Percentiles rank a stretch among this genome's conserved stretches.
These are phyloP conservation scores for Acomys russatus DNA, from an alignment of 2,797 vertebrate genomes.

Conservation along the genomic window DNA sequence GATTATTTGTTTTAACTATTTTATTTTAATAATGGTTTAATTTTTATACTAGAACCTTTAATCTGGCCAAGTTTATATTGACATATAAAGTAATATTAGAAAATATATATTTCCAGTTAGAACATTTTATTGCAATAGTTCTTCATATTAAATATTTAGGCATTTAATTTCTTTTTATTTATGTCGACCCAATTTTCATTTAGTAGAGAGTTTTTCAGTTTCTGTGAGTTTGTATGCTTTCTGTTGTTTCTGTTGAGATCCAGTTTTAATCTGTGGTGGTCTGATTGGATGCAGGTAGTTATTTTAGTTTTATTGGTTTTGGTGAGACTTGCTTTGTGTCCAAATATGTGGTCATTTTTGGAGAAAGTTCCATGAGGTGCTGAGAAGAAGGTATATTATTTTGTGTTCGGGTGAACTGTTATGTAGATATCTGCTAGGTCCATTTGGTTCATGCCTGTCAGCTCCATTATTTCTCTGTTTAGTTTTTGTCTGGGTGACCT, in stretches of 20 bases:
- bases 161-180: constrained; percentile 15
- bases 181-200: background rate
- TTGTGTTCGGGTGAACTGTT: background rate
- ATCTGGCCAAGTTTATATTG: constrained; percentile 16
- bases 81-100: background rate
- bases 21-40: background rate
- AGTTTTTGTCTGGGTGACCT: background rate
- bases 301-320: background rate
- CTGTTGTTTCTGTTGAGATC: too few relatives aligned
- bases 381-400: background rate
- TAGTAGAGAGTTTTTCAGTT: background rate
- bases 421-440: background rate
- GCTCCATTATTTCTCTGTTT: background rate
- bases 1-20: constrained; percentile 23
- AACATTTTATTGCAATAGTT: background rate
- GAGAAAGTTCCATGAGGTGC: background rate
- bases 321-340: background rate
- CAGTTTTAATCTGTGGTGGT: background rate
- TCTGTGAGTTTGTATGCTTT: background rate
- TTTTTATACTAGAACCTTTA: constrained; percentile 44
- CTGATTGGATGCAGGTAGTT: background rate
- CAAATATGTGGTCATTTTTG: background rate
- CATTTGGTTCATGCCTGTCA: background rate
- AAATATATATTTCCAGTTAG: background rate
- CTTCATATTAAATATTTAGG: background rate